Percentiles rank a stretch among this genome's conserved stretches.
Evolutionary conservation across 2,888 invertebrate genomes (phyloP).

Genomic region (Aproaerema taeniolella): DNA sequence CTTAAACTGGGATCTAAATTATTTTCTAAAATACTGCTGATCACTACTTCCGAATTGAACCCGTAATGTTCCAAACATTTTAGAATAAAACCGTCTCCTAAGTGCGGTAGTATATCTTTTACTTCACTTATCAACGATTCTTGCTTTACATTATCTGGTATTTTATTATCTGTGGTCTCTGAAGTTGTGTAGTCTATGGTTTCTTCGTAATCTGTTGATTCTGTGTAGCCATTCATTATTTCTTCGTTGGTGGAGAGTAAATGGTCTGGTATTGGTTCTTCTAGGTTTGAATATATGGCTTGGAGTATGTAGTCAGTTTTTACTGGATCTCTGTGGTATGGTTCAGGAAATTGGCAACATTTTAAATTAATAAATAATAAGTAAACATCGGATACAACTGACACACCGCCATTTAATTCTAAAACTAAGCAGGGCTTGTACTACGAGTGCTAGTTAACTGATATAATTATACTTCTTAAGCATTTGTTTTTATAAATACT

Average conservation of each 20-base stretch:
- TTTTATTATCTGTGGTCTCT: conserved; percentile 41
- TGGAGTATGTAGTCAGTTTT: conserved; percentile 75
- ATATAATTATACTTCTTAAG: no score
- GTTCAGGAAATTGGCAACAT: no score
- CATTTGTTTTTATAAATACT: no score
- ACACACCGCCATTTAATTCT: no score
- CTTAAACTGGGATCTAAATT: conserved; percentile 58
- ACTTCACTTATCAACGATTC: conserved; percentile 79
- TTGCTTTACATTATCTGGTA: conserved; percentile 59
- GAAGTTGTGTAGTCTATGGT: conserved; percentile 10
- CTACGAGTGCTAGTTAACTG: no score
- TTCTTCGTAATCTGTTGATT: conserved; percentile 27
- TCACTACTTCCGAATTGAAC: conserved; percentile 85
- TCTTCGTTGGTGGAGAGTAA: conserved; percentile 14
- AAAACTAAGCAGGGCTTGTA: no score
- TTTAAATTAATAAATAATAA: no score
- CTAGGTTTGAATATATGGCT: conserved; percentile 67
- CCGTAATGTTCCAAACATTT: conserved; percentile 87
- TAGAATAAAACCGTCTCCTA: conserved; percentile 86
- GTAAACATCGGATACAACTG: no score
- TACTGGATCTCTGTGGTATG: conserved; percentile 61
- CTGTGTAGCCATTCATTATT: conserved; percentile 42
- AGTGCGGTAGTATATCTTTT: conserved; percentile 87
- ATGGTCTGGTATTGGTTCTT: conserved; percentile 49
- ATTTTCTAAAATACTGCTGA: conserved; percentile 90